Evolutionary conservation across 2,113 vertebrate genomes (phyloP).

Genomic region (Eleginops maclovinus): DNA sequence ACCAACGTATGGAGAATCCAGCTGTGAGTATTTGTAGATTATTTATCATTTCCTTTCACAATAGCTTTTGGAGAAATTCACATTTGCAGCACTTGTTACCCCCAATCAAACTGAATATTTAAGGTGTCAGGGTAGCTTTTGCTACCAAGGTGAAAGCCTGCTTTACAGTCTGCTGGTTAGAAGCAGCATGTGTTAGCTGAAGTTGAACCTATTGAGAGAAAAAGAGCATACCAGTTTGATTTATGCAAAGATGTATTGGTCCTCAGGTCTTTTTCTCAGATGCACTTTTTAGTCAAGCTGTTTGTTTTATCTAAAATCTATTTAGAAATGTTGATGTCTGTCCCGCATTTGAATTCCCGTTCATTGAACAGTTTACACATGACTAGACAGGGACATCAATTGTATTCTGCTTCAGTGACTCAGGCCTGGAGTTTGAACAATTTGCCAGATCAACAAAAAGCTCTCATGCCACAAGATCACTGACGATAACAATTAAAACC

Average conservation of each 20-base stretch:
- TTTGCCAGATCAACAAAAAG: background rate
- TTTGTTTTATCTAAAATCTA: background rate
- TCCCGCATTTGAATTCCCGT: background rate
- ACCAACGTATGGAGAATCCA: background rate
- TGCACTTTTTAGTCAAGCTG: background rate
- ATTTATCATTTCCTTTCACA: too few relatives aligned
- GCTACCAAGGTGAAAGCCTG: background rate
- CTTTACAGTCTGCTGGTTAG: background rate
- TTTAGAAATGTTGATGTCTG: background rate
- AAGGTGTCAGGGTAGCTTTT: background rate
- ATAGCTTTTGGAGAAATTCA: background rate
- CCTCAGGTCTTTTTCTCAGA: background rate
- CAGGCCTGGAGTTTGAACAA: background rate
- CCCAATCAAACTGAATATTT: background rate
- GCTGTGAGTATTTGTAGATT: background rate
- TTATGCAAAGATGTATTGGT: background rate
- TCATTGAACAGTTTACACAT: background rate
- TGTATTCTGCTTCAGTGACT: slow-evolving; percentile 21
- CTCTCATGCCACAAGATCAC: background rate
- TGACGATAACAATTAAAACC: background rate
- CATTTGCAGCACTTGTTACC: background rate
- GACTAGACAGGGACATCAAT: background rate
- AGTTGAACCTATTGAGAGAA: too few relatives aligned
- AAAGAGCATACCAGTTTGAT: background rate
- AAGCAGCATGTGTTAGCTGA: background rate